Evolutionary conservation across 2,888 invertebrate genomes (phyloP).

Genomic region (Gymnoscelis rufifasciata): DNA sequence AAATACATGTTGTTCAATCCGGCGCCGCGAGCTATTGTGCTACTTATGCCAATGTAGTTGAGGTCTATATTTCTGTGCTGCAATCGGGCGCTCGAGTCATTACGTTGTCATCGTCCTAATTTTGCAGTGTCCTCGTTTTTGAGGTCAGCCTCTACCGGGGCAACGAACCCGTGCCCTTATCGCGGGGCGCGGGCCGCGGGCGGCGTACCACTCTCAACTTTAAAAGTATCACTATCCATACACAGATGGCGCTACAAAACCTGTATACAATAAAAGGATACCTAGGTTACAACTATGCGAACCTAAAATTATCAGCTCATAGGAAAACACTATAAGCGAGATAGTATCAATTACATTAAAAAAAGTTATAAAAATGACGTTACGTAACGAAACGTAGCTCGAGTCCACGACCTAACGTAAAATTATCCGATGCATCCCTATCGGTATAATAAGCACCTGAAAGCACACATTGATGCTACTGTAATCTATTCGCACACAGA

Average conservation of each 20-base stretch:
- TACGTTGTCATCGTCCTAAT: constrained; percentile 79
- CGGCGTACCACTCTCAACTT: constrained; percentile 33
- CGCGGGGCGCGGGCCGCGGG: constrained; percentile 51
- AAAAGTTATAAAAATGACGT: constrained; percentile 17
- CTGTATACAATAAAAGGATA: not conserved
- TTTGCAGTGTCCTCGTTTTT: constrained; percentile 85
- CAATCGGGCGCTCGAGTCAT: constrained; percentile 64
- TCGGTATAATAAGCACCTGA: constrained; percentile 34
- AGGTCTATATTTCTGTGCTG: constrained; percentile 53
- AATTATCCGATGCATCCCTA: constrained; percentile 46
- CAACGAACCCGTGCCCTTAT: constrained; percentile 80
- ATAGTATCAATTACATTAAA: not conserved
- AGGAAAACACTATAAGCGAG: not conserved
- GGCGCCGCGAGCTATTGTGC: constrained; percentile 32
- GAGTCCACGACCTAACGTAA: constrained; percentile 38
- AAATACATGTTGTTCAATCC: constrained; percentile 72
- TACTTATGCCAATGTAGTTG: constrained; percentile 36
- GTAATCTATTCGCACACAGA: not conserved
- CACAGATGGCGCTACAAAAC: constrained; percentile 57
- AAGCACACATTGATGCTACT: not conserved
- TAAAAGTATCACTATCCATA: constrained; percentile 48
- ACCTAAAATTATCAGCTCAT: not conserved
- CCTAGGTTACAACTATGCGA: no score
- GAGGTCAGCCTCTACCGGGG: constrained; percentile 82
- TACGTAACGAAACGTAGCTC: constrained; percentile 25